Base-by-base conservation (phyloP, 1,140 invertebrate genomes). In the Dinoponera quadriceps region DNA sequence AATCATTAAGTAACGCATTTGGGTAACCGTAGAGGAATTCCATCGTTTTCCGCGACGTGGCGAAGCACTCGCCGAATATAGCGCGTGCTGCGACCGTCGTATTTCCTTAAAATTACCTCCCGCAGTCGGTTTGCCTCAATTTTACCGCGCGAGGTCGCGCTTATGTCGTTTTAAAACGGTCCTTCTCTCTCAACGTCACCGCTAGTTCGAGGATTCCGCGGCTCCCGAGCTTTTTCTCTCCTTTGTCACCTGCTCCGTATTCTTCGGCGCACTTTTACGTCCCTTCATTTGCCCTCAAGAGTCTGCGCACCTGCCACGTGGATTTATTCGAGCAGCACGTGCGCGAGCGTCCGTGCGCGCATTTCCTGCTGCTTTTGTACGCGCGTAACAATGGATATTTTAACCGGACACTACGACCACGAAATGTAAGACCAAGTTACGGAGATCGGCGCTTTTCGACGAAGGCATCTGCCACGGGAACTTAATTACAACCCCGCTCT, bases 31-130 rank as follows among this genome's bases (percentile, higher is more conserved):
- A 44, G 38, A 9, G 4, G 16, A 38, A 54, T 55, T 2, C 13
- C 0, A 51, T 77, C 18, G n/a, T 22, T 33, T 55, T 33, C 14
- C 11, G 29, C 20, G 11, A 77, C 9, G 16, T 66, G 16, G n/a
- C 29, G 13, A 33, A 65, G 5, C 9, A 65, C 29, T 51, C 27
- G 1, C 14, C n/a, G 51, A 54, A 55, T 72, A 33, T 57, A 66
- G 11, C 9, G 20, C 49, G 38, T 68, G 62, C 14, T 65, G 83
- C 14, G 20, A 65, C 51, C 63, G 66, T 11, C 65, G 84, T 86
- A 85, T 83, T 83, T 90, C 77, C 57, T 65, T 74, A 51, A 88
- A 84, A 90, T 90, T 84, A 81, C 62, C 38, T 54, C 54, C 72
- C 38, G 69, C 65, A 66, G 71, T 51, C 48, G 51, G 3, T 27